Conservation (phyloP, 2,113 vertebrate genomes). For the Petrocephalus microphthalmus region DNA sequence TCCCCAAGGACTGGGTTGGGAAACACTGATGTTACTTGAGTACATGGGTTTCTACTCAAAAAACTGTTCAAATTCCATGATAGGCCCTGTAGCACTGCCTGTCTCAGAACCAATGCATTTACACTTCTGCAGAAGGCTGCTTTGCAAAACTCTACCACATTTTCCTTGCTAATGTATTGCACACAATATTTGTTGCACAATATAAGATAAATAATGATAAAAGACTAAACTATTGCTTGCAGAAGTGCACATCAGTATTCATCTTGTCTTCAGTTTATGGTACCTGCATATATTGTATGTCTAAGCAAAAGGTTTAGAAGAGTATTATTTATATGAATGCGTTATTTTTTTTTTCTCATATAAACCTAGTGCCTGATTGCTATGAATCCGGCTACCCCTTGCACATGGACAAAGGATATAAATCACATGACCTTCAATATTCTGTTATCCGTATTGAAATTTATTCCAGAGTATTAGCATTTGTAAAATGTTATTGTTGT, state of each 20-base stretch:
- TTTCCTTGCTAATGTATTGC: background rate
- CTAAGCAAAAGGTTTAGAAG: background rate
- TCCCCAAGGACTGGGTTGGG: too few species aligned
- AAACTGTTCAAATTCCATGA: background rate
- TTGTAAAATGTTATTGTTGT: background rate
- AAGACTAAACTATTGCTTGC: background rate
- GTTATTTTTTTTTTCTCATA: background rate
- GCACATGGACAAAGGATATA: background rate
- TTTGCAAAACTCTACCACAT: background rate
- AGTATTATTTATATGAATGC: background rate
- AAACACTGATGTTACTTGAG: background rate
- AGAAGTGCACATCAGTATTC: background rate
- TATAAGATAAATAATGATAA: constrained; percentile 5
- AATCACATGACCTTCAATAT: background rate
- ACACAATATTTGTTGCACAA: background rate
- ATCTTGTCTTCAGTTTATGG: background rate
- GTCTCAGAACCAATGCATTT: background rate
- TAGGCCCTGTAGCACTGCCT: background rate
- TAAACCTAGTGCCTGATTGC: background rate
- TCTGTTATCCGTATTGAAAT: background rate
- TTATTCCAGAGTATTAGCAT: background rate
- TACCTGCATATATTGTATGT: background rate
- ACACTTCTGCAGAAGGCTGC: background rate
- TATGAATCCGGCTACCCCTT: background rate
- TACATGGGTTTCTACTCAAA: too few species aligned